Percentiles rank a stretch among this genome's conserved stretches.
Conservation (phyloP, 2,113 vertebrate genomes). For the Cnemophilus loriae region DNA sequence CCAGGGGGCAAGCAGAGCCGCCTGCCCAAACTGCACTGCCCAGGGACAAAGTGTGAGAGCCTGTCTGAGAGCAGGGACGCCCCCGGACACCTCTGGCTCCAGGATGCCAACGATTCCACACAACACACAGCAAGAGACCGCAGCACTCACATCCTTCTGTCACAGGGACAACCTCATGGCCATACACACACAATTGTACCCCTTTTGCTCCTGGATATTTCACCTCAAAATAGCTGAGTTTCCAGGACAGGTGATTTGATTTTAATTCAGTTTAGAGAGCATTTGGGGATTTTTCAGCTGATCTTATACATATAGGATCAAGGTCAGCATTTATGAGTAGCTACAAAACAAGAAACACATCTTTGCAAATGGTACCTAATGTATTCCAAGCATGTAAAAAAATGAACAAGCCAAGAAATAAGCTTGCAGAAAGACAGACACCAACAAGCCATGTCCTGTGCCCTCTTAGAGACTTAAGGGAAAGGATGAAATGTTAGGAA, state of each 20-base stretch:
- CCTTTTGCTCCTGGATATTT: not conserved
- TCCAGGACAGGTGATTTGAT: not conserved
- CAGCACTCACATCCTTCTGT: rapidly evolving
- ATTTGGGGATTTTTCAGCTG: not conserved
- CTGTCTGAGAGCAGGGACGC: not conserved
- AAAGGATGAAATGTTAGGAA: not conserved
- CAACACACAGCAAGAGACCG: no score
- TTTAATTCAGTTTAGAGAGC: not conserved
- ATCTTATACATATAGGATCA: not conserved
- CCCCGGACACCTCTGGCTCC: not conserved
- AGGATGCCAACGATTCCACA: not conserved
- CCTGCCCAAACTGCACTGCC: not conserved
- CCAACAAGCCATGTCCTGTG: not conserved
- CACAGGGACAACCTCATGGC: not conserved
- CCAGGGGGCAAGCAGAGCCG: not conserved
- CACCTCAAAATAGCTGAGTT: not conserved
- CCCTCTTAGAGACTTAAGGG: not conserved
- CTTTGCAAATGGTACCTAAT: not conserved
- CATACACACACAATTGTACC: not conserved
- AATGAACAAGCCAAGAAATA: not conserved
- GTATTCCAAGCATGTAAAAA: not conserved
- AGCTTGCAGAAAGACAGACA: not conserved
- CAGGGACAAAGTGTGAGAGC: rapidly evolving
- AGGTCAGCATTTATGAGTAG: not conserved
- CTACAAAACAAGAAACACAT: not conserved